Conservation (phyloP, 2,888 invertebrate genomes). For the Acanthosepion esculentum region DNA sequence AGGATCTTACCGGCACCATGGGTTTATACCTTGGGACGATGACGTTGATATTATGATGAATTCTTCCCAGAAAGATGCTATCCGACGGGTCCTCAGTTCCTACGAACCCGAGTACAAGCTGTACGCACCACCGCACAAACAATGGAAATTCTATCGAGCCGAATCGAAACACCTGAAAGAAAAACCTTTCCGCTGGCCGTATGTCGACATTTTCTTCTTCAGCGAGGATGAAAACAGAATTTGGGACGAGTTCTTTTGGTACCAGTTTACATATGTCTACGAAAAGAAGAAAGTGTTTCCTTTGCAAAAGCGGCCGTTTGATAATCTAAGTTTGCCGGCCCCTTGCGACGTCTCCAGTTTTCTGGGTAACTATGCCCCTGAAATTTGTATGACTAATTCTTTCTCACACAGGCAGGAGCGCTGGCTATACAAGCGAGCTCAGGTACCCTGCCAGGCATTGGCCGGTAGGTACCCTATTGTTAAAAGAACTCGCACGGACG, state of each 20-base stretch:
- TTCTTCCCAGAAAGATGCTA: constrained; percentile 54
- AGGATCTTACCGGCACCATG: constrained; percentile 60
- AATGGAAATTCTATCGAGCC: constrained; percentile 62
- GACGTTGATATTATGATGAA: constrained; percentile 61
- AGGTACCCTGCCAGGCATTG: neutral
- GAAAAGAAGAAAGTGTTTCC: constrained; percentile 54
- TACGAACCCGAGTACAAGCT: constrained; percentile 54
- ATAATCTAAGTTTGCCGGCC: constrained; percentile 53
- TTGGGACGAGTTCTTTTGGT: constrained; percentile 53
- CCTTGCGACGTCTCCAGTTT: constrained; percentile 51
- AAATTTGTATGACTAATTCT: neutral
- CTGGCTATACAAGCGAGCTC: neutral
- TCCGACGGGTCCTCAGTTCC: constrained; percentile 52
- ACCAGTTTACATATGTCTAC: constrained; percentile 50
- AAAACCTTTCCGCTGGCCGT: constrained; percentile 63
- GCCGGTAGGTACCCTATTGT: neutral
- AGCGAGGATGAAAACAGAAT: constrained; percentile 61
- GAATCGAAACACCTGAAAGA: constrained; percentile 52
- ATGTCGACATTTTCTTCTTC: constrained; percentile 67
- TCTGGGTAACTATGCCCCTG: constrained; percentile 34
- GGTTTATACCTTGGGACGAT: constrained; percentile 66
- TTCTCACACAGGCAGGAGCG: constrained; percentile 43
- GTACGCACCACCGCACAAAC: constrained; percentile 52
- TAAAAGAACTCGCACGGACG: neutral
- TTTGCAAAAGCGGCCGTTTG: constrained; percentile 54